Percentiles rank a stretch among this genome's conserved stretches.
phyloP scores from a whole-genome alignment of 2,888 invertebrate species.

The Uloborus plumipes region DNA sequence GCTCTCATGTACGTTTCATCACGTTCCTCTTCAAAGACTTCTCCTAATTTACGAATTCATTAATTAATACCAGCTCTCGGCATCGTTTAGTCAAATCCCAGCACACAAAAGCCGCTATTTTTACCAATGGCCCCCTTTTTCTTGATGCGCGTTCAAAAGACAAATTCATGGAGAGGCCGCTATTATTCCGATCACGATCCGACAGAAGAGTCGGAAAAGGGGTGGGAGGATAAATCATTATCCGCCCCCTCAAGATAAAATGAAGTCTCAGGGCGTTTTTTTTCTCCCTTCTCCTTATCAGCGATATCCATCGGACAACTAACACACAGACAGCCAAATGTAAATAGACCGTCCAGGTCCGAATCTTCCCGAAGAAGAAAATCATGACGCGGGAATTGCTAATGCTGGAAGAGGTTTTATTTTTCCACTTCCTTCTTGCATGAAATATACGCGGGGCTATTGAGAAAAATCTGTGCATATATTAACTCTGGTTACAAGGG shows the following conservation, averaged over 20 bases:
- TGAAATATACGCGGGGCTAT: slow-evolving; percentile 50
- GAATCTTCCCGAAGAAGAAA: slow-evolving; percentile 30
- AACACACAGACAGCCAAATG: slow-evolving; percentile 31
- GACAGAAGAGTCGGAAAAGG: slow-evolving; percentile 13
- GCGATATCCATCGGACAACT: slow-evolving; percentile 9
- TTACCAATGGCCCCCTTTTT: slow-evolving; percentile 22
- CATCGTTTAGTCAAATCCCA: too few relatives aligned
- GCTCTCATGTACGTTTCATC: too few relatives aligned
- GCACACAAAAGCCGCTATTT: too few relatives aligned
- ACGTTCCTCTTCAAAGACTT: too few relatives aligned
- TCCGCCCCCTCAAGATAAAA: slow-evolving; percentile 24
- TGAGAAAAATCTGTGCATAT: slow-evolving; percentile 64
- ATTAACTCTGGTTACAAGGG: slow-evolving; percentile 61
- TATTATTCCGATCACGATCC: slow-evolving; percentile 61
- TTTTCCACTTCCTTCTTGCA: slow-evolving; percentile 29
- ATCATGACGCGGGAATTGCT: slow-evolving; percentile 51
- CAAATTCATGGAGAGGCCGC: slow-evolving; percentile 40
- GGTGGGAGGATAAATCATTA: slow-evolving; percentile 20
- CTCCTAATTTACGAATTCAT: too few relatives aligned
- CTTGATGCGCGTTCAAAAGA: slow-evolving; percentile 46
- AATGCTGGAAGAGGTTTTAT: slow-evolving; percentile 59
- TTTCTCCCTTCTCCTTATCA: slow-evolving; percentile 11
- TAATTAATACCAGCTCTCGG: too few relatives aligned
- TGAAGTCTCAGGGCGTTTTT: slow-evolving; percentile 20
- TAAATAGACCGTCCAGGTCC: slow-evolving; percentile 54